phyloP scores from a whole-genome alignment of 2,113 vertebrate genomes.

The Cyrtonyx montezumae region DNA sequence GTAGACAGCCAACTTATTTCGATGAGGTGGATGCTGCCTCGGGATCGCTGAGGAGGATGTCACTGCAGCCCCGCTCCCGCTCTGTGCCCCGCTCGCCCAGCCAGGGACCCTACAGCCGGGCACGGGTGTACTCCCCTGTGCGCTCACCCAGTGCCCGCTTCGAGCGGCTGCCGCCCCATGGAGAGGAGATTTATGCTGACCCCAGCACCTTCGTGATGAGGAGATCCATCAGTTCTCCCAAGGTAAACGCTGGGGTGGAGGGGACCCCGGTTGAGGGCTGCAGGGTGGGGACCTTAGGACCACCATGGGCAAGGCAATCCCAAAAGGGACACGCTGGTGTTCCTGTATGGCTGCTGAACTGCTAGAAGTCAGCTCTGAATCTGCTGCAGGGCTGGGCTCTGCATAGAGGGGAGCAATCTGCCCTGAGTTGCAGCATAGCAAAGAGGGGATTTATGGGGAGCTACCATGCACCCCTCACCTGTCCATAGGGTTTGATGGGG shows the following conservation, averaged over 20 bases:
- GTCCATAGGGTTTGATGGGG: background rate
- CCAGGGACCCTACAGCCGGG: constrained; percentile 84
- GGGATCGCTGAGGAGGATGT: constrained; percentile 85
- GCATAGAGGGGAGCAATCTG: background rate
- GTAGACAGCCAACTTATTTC: constrained; percentile 72
- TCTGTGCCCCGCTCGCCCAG: constrained; percentile 93
- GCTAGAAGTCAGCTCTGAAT: background rate
- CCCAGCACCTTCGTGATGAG: constrained; percentile 86
- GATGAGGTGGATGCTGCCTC: constrained; percentile 82
- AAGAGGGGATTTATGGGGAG: background rate
- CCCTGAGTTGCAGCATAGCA: background rate
- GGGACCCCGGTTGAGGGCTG: fast-evolving
- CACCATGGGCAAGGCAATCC: background rate
- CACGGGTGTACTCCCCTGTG: constrained; percentile 87
- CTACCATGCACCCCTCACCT: background rate
- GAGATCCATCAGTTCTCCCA: constrained; percentile 91
- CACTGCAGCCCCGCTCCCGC: constrained; percentile 91
- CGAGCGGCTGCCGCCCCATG: constrained; percentile 79
- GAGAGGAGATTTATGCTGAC: constrained; percentile 86
- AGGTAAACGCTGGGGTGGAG: constrained; percentile 75
- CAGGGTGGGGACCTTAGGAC: background rate
- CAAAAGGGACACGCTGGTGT: fast-evolving
- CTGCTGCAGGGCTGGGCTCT: background rate
- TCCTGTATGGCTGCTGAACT: fast-evolving
- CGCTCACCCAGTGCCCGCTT: constrained; percentile 88